Percentiles rank a stretch among this genome's conserved stretches.
Evolutionary conservation across 2,797 vertebrate species (phyloP).

Genomic region (Hoplostethus mediterraneus): DNA sequence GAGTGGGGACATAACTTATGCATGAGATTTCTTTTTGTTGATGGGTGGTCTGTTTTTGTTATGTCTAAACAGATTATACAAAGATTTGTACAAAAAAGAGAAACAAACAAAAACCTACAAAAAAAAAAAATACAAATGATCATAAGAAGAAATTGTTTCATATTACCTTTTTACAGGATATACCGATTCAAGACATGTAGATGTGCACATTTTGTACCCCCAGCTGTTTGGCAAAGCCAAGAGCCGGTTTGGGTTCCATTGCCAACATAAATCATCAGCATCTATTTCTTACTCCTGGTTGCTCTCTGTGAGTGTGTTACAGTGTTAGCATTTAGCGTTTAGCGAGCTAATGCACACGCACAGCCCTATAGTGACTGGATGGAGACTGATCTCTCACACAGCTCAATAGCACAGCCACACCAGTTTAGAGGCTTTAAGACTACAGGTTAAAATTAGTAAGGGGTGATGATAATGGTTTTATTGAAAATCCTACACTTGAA

Average conservation of each 20-base stretch:
- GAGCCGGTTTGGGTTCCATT: slow-evolving; percentile 75
- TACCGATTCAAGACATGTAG: slow-evolving; percentile 72
- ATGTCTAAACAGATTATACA: slow-evolving; percentile 77
- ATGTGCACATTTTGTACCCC: slow-evolving; percentile 68
- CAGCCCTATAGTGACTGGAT: slow-evolving; percentile 55
- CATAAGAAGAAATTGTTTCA: slow-evolving; percentile 74
- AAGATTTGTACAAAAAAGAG: slow-evolving; percentile 80
- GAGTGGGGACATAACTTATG: slow-evolving; percentile 82
- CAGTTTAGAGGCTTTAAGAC: slow-evolving; percentile 64
- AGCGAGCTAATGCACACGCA: slow-evolving; percentile 49
- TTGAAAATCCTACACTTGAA: slow-evolving; percentile 73
- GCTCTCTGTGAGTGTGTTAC: slow-evolving; percentile 62
- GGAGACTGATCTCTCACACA: slow-evolving; percentile 33
- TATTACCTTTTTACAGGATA: slow-evolving; percentile 83
- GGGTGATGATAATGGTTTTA: slow-evolving; percentile 70
- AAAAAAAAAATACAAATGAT: slow-evolving; percentile 50
- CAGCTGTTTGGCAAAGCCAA: slow-evolving; percentile 69
- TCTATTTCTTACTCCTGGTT: slow-evolving; percentile 67
- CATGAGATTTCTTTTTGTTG: slow-evolving; percentile 80
- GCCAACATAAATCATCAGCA: slow-evolving; percentile 86
- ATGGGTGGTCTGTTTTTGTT: slow-evolving; percentile 77
- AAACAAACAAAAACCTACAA: slow-evolving; percentile 39
- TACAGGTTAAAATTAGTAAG: slow-evolving; percentile 60
- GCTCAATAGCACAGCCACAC: slow-evolving; percentile 60
- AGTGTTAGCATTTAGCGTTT: slow-evolving; percentile 60